phyloP scores from a whole-genome alignment of 2,797 vertebrate species.

The Karalla daura region DNA sequence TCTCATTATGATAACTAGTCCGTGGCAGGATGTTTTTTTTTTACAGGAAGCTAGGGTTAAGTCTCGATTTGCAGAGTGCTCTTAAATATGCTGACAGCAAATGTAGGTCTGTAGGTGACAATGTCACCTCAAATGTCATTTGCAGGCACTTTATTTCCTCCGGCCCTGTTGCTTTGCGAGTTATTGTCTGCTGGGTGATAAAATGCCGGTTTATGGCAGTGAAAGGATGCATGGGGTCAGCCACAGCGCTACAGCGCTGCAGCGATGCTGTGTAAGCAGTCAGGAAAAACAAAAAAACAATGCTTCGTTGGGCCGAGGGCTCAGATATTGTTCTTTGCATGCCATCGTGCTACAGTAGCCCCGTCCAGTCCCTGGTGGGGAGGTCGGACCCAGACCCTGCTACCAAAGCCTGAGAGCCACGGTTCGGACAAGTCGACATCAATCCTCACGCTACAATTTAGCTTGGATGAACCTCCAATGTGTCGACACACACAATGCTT shows the following conservation, averaged over 20 bases:
- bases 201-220: conserved; percentile 33
- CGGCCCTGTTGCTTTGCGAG: background rate
- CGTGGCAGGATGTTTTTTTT: background rate
- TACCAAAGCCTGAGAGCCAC: background rate
- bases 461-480: no score
- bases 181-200: conserved; percentile 14
- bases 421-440: no score
- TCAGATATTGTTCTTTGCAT: conserved; percentile 22
- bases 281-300: conserved; percentile 45
- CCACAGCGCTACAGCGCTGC: conserved; percentile 39
- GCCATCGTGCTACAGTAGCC: conserved; percentile 7
- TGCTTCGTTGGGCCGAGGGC: conserved; percentile 22
- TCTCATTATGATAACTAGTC: background rate
- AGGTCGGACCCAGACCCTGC: conserved; percentile 5
- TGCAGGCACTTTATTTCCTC: background rate
- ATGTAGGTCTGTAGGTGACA: background rate
- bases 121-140: background rate
- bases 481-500: no score
- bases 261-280: conserved; percentile 46
- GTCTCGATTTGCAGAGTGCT: background rate
- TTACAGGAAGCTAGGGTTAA: background rate
- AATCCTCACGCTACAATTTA: no score
- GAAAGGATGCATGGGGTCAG: conserved; percentile 48
- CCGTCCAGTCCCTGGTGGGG: background rate
- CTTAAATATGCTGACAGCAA: background rate